These are phyloP conservation scores for Nyctibius grandis DNA, from an alignment of 2,797 vertebrate genomes.

Conservation along the genomic window DNA sequence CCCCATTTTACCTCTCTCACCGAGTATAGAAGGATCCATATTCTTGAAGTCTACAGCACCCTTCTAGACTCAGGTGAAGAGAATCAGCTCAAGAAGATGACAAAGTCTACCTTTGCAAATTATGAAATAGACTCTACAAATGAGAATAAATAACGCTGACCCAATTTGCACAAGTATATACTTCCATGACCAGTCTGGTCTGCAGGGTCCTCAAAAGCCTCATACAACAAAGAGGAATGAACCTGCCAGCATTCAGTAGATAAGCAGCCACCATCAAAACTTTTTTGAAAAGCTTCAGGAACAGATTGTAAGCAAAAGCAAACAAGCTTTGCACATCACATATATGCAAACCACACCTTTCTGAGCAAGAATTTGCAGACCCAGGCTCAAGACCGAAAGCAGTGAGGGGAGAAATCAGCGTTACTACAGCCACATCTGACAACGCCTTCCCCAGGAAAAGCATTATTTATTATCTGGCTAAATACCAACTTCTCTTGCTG, in stretches of 20 bases:
- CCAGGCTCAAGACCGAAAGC: neutral
- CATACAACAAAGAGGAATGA: accelerated
- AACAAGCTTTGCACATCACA: neutral
- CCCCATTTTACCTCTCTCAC: neutral
- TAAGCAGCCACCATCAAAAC: neutral
- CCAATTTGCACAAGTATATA: no score
- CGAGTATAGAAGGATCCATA: neutral
- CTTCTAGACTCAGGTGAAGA: neutral
- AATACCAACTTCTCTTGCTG: neutral
- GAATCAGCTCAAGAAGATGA: neutral
- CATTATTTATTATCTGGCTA: neutral
- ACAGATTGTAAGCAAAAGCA: neutral
- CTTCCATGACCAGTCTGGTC: neutral
- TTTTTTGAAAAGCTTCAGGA: neutral
- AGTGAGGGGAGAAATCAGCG: neutral
- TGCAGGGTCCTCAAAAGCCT: neutral
- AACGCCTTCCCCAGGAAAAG: neutral
- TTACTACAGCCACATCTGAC: neutral
- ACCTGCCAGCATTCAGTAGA: neutral
- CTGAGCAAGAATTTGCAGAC: neutral
- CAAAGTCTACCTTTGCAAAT: neutral
- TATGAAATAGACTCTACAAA: neutral
- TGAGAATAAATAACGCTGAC: neutral
- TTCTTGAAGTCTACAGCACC: neutral
- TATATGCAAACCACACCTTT: neutral